Base-by-base conservation (phyloP, 2,797 vertebrate genomes). In the Poeciliopsis presidionis region DNA sequence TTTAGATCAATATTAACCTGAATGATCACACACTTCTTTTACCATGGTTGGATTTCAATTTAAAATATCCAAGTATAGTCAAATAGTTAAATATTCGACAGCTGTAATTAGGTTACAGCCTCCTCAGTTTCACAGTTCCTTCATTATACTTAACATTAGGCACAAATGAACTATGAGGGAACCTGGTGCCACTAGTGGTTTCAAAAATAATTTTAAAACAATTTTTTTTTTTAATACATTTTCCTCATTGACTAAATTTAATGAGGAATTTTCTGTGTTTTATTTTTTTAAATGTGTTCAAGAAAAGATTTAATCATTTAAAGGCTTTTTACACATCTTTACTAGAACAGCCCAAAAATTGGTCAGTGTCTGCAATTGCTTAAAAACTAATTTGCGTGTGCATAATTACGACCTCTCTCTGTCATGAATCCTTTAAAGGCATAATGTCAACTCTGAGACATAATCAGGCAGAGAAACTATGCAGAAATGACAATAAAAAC, bases 401-500 rank as follows among this genome's bases (percentile, higher is more conserved):
- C 1, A 22, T 30, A 46, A 75, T 28, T 61, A 22, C 18, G 30
- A 36, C 45, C 41, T 8, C 5, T 13, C 65, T 61, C 6, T n/a
- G 25, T 18, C 55, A 39, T n/a, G 65, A 36, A 14, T 41, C 7
- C 6, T 45, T 30, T 72, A 25, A 69, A 69, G 39, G 39, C 39
- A 43, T 55, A 25, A 4, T 67, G 65, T 69, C 41, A 46, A 28
- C 3, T 45, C 70, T 30, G 41, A 74, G 73, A 51, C 28, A 28
- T 45, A 80, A 43, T 71, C 69, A 74, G n/a, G 33, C 41, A 51
- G 43, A 28, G 28, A 69, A 75, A 78, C 53, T 5, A 65, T 0
- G 13, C 25, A 49, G n/a, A 53, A 33, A 5, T 36, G 14, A 30
- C 49, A 45, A n/a, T 36, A 47, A 39, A 77, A 53, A 30, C 41